Evolutionary conservation across 2,797 vertebrate species (phyloP).

Genomic region (Sebastolobus altivelis): DNA sequence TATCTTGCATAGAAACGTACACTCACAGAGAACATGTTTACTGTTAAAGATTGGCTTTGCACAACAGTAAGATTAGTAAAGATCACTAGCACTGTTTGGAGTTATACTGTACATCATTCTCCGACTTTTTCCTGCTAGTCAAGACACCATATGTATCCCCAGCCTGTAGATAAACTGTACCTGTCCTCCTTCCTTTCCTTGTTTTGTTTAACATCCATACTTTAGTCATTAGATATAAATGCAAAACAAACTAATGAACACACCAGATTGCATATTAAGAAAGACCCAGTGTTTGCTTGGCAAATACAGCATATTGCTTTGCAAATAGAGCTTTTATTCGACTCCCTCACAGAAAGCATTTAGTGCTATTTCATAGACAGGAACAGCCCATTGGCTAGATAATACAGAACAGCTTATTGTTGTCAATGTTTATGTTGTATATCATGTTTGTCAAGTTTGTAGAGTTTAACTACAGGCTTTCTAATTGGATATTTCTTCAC

Average conservation of each 20-base stretch:
- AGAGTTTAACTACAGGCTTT: slow-evolving; percentile 24
- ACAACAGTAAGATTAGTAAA: neutral
- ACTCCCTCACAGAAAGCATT: slow-evolving; percentile 14
- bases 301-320: slow-evolving; percentile 10
- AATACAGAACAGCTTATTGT: slow-evolving; percentile 23
- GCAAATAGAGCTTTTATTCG: neutral
- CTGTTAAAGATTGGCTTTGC: neutral
- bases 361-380: slow-evolving; percentile 1
- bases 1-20: neutral
- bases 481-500: neutral
- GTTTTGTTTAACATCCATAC: neutral
- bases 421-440: slow-evolving; percentile 32
- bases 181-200: neutral
- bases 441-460: slow-evolving; percentile 36
- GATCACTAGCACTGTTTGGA: neutral
- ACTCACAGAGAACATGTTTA: neutral
- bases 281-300: neutral
- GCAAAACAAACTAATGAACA: neutral
- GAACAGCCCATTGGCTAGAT: slow-evolving; percentile 1
- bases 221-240: slow-evolving; percentile 7
- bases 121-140: neutral
- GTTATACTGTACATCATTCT: neutral
- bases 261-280: slow-evolving; percentile 17
- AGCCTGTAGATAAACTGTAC: neutral
- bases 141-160: neutral